Evolutionary conservation across 2,797 vertebrate species (phyloP).

Genomic region (Microctenopoma steveboyesi): DNA sequence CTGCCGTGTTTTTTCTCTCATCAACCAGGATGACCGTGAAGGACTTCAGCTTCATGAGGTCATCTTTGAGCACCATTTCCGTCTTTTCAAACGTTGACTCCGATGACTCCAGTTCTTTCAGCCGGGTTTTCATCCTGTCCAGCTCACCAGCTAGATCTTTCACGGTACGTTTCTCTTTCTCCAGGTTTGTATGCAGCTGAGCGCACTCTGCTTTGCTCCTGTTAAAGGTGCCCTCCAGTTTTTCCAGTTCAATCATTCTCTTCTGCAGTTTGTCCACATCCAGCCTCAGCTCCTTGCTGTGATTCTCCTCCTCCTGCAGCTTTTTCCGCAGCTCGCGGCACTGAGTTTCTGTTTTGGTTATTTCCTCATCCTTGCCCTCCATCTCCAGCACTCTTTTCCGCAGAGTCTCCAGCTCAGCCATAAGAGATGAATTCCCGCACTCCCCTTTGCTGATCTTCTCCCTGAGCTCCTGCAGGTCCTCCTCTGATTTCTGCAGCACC

Average conservation of each 20-base stretch:
- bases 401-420: slow-evolving; percentile 93
- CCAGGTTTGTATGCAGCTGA: slow-evolving; percentile 88
- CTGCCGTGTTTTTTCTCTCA: slow-evolving; percentile 92
- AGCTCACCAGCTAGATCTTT: slow-evolving; percentile 90
- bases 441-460: slow-evolving; percentile 93
- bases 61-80: slow-evolving; percentile 91
- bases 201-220: slow-evolving; percentile 89
- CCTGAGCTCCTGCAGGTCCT: slow-evolving; percentile 91
- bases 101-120: slow-evolving; percentile 90
- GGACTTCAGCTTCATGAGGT: slow-evolving; percentile 94
- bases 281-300: slow-evolving; percentile 88
- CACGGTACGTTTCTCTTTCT: slow-evolving; percentile 89
- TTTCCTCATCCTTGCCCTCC: slow-evolving; percentile 98
- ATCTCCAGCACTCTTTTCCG: slow-evolving; percentile 94
- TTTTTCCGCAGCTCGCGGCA: slow-evolving; percentile 91
- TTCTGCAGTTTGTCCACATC: slow-evolving; percentile 94
- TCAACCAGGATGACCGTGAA: slow-evolving; percentile 92
- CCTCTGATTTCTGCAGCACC: slow-evolving; percentile 89
- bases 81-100: slow-evolving; percentile 89
- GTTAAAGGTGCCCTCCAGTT: slow-evolving; percentile 89
- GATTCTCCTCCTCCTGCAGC: slow-evolving; percentile 91
- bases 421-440: slow-evolving; percentile 89
- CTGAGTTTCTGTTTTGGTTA: slow-evolving; percentile 91
- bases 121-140: slow-evolving; percentile 86
- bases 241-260: slow-evolving; percentile 93